Evolutionary conservation across 2,113 vertebrate genomes (phyloP).

Genomic region (Psittacara wagleri): DNA sequence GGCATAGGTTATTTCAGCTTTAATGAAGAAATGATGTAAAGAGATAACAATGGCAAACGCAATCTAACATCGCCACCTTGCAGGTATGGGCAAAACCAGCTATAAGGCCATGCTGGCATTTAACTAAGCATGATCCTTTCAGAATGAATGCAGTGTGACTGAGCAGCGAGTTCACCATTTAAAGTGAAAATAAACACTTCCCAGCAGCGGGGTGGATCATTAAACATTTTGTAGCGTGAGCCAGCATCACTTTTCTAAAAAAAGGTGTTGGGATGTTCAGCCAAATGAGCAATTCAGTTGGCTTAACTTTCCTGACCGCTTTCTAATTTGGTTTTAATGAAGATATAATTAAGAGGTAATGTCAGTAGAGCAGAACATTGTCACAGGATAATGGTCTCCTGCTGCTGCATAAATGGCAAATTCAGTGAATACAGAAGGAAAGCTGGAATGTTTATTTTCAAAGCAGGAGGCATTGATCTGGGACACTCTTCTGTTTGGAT

Average conservation of each 20-base stretch:
- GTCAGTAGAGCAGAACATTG: slow-evolving; percentile 58
- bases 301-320: slow-evolving; percentile 58
- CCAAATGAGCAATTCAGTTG: slow-evolving; percentile 59
- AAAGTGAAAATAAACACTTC: slow-evolving; percentile 50
- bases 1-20: neutral
- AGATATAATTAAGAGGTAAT: slow-evolving; percentile 69
- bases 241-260: slow-evolving; percentile 42
- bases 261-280: slow-evolving; percentile 14
- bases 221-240: slow-evolving; percentile 20
- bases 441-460: slow-evolving; percentile 2
- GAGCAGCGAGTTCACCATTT: slow-evolving; percentile 5
- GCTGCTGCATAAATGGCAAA: slow-evolving; percentile 48
- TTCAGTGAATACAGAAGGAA: slow-evolving; percentile 47
- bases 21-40: neutral
- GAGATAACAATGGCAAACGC: neutral
- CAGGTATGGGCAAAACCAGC: neutral
- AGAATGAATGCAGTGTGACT: neutral
- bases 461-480: slow-evolving; percentile 16
- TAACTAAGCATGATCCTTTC: neutral
- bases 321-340: slow-evolving; percentile 69
- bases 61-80: neutral
- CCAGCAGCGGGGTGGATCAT: slow-evolving; percentile 1
- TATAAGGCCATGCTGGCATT: neutral
- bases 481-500: slow-evolving; percentile 10
- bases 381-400: slow-evolving; percentile 56